Evolutionary conservation across 2,888 invertebrate genomes (phyloP).

Genomic region (Bugula neritina): DNA sequence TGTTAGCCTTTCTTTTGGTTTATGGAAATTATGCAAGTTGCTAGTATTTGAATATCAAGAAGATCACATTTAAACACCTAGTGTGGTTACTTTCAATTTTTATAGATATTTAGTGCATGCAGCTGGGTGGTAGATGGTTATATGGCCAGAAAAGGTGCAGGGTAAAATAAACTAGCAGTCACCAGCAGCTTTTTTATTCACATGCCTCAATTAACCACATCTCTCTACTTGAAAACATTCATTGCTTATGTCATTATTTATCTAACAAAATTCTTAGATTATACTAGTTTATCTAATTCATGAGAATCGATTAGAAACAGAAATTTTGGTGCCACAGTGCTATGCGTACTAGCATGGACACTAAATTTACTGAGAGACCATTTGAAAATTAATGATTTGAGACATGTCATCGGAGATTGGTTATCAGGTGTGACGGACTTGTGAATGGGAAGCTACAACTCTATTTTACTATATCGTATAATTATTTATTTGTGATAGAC

Average conservation of each 20-base stretch:
- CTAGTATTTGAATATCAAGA: too few relatives aligned
- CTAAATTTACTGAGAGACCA: not conserved
- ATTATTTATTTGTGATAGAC: not conserved
- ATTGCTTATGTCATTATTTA: not conserved
- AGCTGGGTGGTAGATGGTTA: not conserved
- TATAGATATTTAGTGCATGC: constrained; percentile 25
- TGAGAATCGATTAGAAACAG: not conserved
- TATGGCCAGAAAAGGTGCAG: not conserved
- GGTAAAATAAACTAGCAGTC: not conserved
- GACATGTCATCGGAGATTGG: not conserved
- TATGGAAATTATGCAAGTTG: too few relatives aligned
- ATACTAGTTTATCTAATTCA: not conserved
- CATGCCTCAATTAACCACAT: not conserved
- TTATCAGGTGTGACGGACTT: not conserved
- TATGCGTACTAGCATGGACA: not conserved
- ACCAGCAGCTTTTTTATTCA: not conserved
- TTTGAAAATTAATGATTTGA: not conserved
- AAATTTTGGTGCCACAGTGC: not conserved
- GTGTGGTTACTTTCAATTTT: not conserved
- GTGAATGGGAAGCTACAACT: too few relatives aligned
- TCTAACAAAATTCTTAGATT: not conserved
- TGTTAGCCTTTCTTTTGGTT: too few relatives aligned
- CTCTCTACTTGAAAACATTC: not conserved
- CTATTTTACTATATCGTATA: not conserved
- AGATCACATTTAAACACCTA: too few relatives aligned